phyloP scores from a whole-genome alignment of 2,888 invertebrate species.

The Lycia hirtaria region DNA sequence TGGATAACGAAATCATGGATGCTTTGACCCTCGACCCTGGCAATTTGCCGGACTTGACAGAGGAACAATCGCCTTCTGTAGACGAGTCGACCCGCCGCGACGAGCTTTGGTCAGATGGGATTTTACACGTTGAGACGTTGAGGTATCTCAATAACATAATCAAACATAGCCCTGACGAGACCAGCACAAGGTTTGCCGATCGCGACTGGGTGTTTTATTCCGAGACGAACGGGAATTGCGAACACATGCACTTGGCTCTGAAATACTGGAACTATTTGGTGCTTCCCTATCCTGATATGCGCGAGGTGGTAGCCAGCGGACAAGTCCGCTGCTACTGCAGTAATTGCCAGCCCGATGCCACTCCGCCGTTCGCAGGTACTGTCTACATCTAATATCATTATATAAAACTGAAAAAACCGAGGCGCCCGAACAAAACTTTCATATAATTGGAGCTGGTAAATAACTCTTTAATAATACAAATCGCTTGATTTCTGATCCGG shows the following conservation, averaged over 20 bases:
- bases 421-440: no score
- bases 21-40: conserved; percentile 69
- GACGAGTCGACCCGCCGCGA: conserved; percentile 74
- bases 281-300: conserved; percentile 67
- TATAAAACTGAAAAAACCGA: background rate
- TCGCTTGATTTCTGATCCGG: no score
- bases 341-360: conserved; percentile 66
- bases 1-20: conserved; percentile 73
- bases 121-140: conserved; percentile 62
- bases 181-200: conserved; percentile 30
- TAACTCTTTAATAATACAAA: no score
- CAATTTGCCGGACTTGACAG: conserved; percentile 72
- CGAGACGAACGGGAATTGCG: conserved; percentile 53
- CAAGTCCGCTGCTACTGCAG: conserved; percentile 70
- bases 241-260: conserved; percentile 69
- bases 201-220: conserved; percentile 42
- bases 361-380: conserved; percentile 60
- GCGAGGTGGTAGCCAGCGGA: conserved; percentile 70
- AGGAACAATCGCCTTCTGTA: conserved; percentile 72
- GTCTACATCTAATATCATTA: background rate
- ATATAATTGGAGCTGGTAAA: no score
- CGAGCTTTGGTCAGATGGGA: conserved; percentile 61
- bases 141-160: conserved; percentile 67
- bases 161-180: conserved; percentile 59
- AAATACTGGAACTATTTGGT: conserved; percentile 73